Evolutionary conservation across 1,140 invertebrate species (phyloP).

Genomic region (Saccostrea glomerata): DNA sequence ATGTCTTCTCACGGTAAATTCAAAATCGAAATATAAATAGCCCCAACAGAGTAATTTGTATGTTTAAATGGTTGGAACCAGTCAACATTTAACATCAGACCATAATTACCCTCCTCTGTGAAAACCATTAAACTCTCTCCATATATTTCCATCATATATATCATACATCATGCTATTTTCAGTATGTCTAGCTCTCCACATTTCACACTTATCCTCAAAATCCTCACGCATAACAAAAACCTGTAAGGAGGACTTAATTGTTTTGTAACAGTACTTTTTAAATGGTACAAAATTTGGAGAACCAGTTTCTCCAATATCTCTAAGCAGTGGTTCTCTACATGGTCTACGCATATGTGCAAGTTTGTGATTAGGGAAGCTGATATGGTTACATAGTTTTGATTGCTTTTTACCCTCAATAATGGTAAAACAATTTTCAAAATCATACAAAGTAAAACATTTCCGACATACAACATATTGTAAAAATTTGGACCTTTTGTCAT

Average conservation of each 20-base stretch:
- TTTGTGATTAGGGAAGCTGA: not conserved
- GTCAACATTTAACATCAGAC: slow-evolving; percentile 30
- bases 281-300: not conserved
- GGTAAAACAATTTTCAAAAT: not conserved
- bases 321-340: not conserved
- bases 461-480: not conserved
- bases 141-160: too few relatives aligned
- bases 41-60: not conserved
- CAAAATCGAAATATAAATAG: not conserved
- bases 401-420: slow-evolving; percentile 9
- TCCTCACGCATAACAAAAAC: not conserved
- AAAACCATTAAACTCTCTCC: slow-evolving; percentile 14
- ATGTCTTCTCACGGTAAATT: slow-evolving; percentile 38
- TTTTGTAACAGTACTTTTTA: slow-evolving; percentile 5
- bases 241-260: not conserved
- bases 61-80: slow-evolving; percentile 26
- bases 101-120: not conserved
- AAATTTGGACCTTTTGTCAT: not conserved
- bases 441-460: not conserved
- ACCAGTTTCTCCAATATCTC: not conserved
- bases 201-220: slow-evolving; percentile 12
- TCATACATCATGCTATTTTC: not conserved
- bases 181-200: not conserved
- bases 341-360: not conserved
- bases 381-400: slow-evolving; percentile 3